phyloP scores from a whole-genome alignment of 2,113 vertebrate genomes.

The Jaculus jaculus region DNA sequence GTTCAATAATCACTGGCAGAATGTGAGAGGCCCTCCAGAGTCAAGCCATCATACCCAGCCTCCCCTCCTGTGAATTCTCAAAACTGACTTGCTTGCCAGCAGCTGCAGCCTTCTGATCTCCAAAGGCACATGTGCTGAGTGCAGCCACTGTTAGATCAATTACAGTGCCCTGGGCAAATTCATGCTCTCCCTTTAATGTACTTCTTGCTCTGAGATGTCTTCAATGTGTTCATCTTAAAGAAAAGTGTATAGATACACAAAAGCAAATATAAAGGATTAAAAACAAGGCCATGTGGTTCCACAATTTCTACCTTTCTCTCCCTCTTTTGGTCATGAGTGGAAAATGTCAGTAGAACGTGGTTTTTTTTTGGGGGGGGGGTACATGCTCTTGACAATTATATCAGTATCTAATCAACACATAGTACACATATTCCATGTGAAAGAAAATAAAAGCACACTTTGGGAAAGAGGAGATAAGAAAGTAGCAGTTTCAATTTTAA shows the following conservation, averaged over 20 bases:
- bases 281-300: not conserved
- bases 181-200: not conserved
- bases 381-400: not conserved
- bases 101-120: slow-evolving; percentile 60
- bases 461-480: not conserved
- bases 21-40: not conserved
- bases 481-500: not conserved
- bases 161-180: not conserved
- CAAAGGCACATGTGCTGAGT: slow-evolving; percentile 15
- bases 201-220: not conserved
- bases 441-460: not conserved
- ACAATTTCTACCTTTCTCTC: not conserved
- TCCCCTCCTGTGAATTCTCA: not conserved
- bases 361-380: not conserved
- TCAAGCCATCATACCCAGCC: not conserved
- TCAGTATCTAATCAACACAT: not conserved
- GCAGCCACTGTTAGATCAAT: slow-evolving; percentile 46
- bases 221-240: slow-evolving; percentile 5
- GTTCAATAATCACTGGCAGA: not conserved
- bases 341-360: not conserved
- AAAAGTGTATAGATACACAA: not conserved
- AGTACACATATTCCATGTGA: not conserved
- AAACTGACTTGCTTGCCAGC: slow-evolving; percentile 28
- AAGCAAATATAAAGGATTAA: not conserved
- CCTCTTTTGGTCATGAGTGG: not conserved